Base-by-base conservation (phyloP, 2,888 invertebrate species). In the Drosophila meridiana region DNA sequence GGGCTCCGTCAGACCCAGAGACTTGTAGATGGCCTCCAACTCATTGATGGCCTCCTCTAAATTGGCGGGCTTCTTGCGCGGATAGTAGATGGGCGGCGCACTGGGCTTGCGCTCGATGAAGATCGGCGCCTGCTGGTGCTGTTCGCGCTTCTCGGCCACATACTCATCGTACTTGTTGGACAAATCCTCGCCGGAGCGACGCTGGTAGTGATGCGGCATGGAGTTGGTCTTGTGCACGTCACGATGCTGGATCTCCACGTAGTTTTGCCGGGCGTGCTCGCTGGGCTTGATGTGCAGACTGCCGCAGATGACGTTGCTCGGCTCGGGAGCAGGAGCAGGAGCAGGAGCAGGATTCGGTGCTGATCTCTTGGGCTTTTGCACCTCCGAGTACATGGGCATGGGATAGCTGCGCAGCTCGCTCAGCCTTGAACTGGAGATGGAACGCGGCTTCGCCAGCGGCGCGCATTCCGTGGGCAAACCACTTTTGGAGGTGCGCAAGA, bases 21-120 rank as follows among this genome's bases (percentile, higher is more conserved):
- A 97, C 84, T 97, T 97, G 91, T 97, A 97, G 90, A 98, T 98
- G n/a, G 96, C 96, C 94, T 98, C 98, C 64, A 98, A 93, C 93
- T 98, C 98, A 86, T 96, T 96, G 32, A 98, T 94, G 61, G 98
- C 98, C 90, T 98, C 97, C 91, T 97, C 97, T 45, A 97, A 94
- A 92, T 97, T 97, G 20, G 96, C 95, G 3, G 96, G 96, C 92
- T 96, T 96, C 66, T 93, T 92, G 53, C 91, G 92, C 26, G 89
- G 89, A 28, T 87, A 88, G 20, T 91, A 94, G 80, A 93, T 94
- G 3, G 90, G 80, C 0, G 83, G 82, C 0, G 59, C 78, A 14
- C 78, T 90, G 2, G 70, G 64, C 57, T 93, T 92, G 1, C 93
- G 87, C 26, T 92, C 90, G 11, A 91, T 91, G 43, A 92, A 92